Evolutionary conservation across 1,140 invertebrate species (phyloP), one percentile per base, ranked within the genome.

Genomic region (Drosophila hydei): DNA sequence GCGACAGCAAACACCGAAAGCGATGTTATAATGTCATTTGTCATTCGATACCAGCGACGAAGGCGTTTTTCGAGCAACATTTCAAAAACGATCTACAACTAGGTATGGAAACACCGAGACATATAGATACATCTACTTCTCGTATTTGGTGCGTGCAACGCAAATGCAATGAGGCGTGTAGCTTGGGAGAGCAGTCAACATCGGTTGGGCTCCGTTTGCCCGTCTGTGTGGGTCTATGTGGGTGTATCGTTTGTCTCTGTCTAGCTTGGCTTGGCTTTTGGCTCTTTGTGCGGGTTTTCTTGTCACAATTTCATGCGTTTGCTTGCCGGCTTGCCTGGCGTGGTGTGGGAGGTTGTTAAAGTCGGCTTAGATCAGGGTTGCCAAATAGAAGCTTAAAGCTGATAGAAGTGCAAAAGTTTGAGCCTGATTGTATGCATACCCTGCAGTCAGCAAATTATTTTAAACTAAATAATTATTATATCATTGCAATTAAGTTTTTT

Each of bases 131-230:
- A 55, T 43, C 43, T 74, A 80, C 73, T 76, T 79, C 79, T 77
- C 80, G 81, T 72, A 75, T 87, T 65, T 87, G 77, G 83, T 87
- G 77, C 81, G 81, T 87, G 80, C 77, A 87, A 80, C 76, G 68
- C 81, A 80, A 80, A 77, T 77, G 64, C 80, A 85, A 77, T 85
- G 74, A 51, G 77, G 62, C 81, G n/a, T 77, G 69, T 54, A 56
- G 56, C 43, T 59, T 36, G 33, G 19, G 36, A 68, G 47, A 45
- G 47, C 33, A 33, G 36, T 30, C 18, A 23, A 18, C 52, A 36
- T 59, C 27, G 40, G 42, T 65, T 54, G 47, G 18, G 30, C 54
- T 54, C 64, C 52, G 60, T 43, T 19, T 55, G 36, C 21, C 19
- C 27, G 21, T 61, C 19, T 72, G 51, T 58, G 60, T 55, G 30